Base-by-base conservation (phyloP, 2,797 vertebrate genomes). In the Bradypodion pumilum region DNA sequence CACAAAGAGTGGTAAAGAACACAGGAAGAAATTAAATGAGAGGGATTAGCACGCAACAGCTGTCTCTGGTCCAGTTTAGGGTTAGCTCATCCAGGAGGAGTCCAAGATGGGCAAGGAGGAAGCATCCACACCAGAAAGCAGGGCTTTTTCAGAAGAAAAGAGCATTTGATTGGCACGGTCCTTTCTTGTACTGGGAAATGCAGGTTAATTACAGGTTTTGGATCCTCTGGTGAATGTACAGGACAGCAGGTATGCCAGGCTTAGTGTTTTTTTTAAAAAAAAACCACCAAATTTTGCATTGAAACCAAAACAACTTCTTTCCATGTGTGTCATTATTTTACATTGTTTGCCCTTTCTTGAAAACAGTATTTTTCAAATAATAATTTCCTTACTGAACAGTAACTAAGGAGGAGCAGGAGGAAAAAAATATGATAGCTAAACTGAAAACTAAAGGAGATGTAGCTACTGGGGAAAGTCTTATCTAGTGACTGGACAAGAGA, bases 1-100 rank as follows among this genome's bases (percentile, higher is more conserved):
- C 77, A 5, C 25, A 66, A 46, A 27, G 46, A 19, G 59, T 63
- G 62, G 37, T 60, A 56, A 52, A 73, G 69, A 80, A 65, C 42
- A 74, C 1, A 8, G 83, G 68, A 78, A 85, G 77, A 80, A 85
- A 85, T 80, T 80, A 85, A 85, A 74, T 13, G 65, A 66, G 37
- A 29, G 27, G 70, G 83, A 85, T 85, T 85, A 85, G 78, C 60
- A 56, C 60, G 42, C 70, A 74, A 35, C 78, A 85, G 78, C 83
- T 85, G 83, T 74, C 72, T 60, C 12, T 10, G 35, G 83, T 65
- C 70, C 70, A 74, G 59, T 74, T 74, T 80, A 85, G 80, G 77
- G 62, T 7, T n/a, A n/a, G 2, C 27, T 80, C 77, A 85, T 80
- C 70, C 59, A 77, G 60, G 52, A n/a, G 32, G 25, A 21, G 52